Evolutionary conservation across 2,797 vertebrate genomes (phyloP).

Genomic region (Valencia hispanica): DNA sequence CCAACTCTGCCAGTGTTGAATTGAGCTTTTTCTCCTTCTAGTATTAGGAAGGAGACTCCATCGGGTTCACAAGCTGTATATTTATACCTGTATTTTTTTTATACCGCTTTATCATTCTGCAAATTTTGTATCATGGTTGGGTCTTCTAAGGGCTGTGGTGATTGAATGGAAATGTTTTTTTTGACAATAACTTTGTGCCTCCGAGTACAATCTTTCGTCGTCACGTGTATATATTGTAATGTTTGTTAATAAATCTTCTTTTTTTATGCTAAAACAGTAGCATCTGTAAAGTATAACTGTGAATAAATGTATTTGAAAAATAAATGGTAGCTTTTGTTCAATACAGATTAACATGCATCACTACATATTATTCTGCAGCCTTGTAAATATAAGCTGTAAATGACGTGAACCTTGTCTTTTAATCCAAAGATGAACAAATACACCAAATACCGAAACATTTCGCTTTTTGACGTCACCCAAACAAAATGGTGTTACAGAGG

Average conservation of each 20-base stretch:
- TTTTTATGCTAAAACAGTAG: background rate
- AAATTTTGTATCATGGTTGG: slow-evolving; percentile 73
- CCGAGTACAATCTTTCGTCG: slow-evolving; percentile 53
- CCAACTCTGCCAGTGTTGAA: slow-evolving; percentile 23
- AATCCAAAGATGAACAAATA: background rate
- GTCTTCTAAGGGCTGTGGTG: slow-evolving; percentile 51
- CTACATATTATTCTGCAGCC: background rate
- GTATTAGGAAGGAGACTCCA: slow-evolving; percentile 29
- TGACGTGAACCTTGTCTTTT: background rate
- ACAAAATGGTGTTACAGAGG: background rate
- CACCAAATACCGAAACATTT: too few species aligned
- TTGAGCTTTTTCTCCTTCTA: too few species aligned
- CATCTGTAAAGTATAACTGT: background rate
- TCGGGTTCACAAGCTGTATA: slow-evolving; percentile 67
- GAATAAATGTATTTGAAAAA: background rate
- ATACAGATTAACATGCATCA: background rate
- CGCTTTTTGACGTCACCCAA: background rate
- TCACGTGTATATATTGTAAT: slow-evolving; percentile 63
- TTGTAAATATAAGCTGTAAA: background rate
- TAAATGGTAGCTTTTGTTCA: background rate
- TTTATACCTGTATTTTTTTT: slow-evolving; percentile 70
- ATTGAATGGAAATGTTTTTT: slow-evolving; percentile 47
- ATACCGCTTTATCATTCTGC: slow-evolving; percentile 54
- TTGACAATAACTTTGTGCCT: slow-evolving; percentile 46
- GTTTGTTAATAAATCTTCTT: slow-evolving; percentile 75